A percentile compares a stretch with the other conserved stretches of the same genome.
Conservation (phyloP, 2,888 invertebrate genomes). For the Leptinotarsa juncta region DNA sequence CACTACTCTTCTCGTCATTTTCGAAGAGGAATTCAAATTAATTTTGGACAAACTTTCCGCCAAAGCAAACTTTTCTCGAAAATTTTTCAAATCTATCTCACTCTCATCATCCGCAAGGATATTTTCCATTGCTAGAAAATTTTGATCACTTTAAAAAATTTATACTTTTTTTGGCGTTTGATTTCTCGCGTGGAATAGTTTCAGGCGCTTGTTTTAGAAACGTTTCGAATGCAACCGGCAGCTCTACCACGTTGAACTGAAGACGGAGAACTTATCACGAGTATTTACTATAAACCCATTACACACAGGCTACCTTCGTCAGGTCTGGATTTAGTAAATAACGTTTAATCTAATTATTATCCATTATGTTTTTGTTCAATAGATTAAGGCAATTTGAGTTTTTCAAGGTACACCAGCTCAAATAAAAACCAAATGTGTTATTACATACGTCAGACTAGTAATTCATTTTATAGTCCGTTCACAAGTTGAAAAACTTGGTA, state of each 20-base stretch:
- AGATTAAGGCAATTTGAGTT: background rate
- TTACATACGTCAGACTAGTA: background rate
- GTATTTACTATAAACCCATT: constrained; percentile 29
- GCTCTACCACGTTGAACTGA: constrained; percentile 4
- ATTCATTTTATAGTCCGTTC: too few relatives aligned
- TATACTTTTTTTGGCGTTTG: background rate
- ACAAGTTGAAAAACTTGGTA: too few relatives aligned
- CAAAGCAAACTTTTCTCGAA: constrained; percentile 67
- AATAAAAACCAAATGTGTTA: background rate
- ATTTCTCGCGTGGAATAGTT: constrained; percentile 9
- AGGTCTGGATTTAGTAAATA: constrained; percentile 27
- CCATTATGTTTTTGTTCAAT: background rate
- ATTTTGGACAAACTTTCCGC: constrained; percentile 72
- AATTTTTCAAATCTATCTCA: constrained; percentile 42
- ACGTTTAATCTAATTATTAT: background rate
- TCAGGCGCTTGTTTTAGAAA: constrained; percentile 17
- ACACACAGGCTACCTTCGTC: constrained; percentile 29
- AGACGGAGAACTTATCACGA: constrained; percentile 28
- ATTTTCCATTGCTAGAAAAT: constrained; percentile 22
- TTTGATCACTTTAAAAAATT: background rate
- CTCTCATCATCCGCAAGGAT: constrained; percentile 31
- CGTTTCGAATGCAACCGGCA: background rate
- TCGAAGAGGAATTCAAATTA: constrained; percentile 67
- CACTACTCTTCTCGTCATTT: constrained; percentile 69
- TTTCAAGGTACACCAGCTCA: constrained; percentile 1